Percentiles rank a stretch among this genome's conserved stretches.
Conservation (phyloP, 2,797 vertebrate species). For the Anguilla marmorata region DNA sequence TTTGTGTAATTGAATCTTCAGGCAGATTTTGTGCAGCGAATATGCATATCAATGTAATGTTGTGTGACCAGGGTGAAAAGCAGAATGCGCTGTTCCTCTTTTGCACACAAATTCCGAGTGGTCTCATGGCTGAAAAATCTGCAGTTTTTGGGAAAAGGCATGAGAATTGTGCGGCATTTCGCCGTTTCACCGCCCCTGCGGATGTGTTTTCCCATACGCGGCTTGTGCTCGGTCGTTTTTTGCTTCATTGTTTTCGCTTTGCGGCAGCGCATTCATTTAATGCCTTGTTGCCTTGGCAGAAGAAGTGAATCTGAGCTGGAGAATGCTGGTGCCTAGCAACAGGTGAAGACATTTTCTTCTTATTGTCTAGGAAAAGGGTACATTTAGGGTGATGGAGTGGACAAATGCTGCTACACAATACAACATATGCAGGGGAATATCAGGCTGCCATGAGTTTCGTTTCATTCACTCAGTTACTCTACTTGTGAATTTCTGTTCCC, state of each 20-base stretch:
- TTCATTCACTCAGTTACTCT: background rate
- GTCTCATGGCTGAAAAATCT: background rate
- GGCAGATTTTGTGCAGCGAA: background rate
- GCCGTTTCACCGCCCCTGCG: background rate
- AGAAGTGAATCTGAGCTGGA: conserved; percentile 40
- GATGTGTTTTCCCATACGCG: conserved; percentile 12
- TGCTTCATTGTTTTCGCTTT: conserved; percentile 29
- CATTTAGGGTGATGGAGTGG: conserved; percentile 31
- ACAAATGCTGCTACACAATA: conserved; percentile 25
- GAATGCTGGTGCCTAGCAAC: conserved; percentile 59
- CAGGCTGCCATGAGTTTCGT: background rate
- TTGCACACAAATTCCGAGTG: background rate
- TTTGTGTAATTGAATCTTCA: background rate
- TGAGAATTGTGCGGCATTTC: conserved; percentile 10
- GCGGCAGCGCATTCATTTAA: conserved; percentile 32
- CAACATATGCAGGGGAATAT: background rate
- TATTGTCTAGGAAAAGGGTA: conserved; percentile 31
- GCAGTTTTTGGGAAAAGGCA: background rate
- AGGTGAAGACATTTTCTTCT: conserved; percentile 44
- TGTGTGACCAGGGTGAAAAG: conserved; percentile 2
- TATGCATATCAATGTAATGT: background rate
- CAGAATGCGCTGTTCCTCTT: conserved; percentile 14
- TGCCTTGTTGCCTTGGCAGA: conserved; percentile 44
- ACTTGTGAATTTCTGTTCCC: background rate
- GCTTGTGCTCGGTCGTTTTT: background rate